Evolutionary conservation across 2,888 invertebrate genomes (phyloP), one percentile per base, ranked within the genome.

Genomic region (Zaprionus obscuricornis): DNA sequence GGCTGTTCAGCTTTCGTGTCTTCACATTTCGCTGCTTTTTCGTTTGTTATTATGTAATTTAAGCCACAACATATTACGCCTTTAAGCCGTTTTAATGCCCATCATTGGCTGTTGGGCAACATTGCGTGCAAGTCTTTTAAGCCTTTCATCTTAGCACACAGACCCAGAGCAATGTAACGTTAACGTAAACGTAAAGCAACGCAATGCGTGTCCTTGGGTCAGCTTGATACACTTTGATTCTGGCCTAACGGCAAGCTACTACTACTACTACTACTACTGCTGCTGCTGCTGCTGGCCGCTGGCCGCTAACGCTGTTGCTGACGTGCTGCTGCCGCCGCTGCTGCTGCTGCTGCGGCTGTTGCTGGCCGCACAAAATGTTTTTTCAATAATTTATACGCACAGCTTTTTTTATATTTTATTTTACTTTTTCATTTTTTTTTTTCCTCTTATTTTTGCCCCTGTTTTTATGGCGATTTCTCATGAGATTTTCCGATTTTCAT

Each of bases 1-100:
- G 26, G 6, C 29, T 49, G 46, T 49, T 24, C 3, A 2, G 14
- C 22, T 40, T 20, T 26, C 5, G 13, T 42, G 42, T 42, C 39
- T 13, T 20, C n/a, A n/a, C n/a, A n/a, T n/a, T 29, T 27, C 43
- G 56, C 40, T 43, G 27, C 46, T 40, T 14, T 36, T 33, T 7
- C 56, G n/a, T n/a, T n/a, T 51, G 39, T 59, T 74, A 65, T 75
- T 66, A 60, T 78, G 79, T 74, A 76, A 81, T 84, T 84, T 76
- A 63, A 75, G 74, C 75, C 82, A 69, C 79, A 82, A 77, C 78
- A 82, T 79, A 82, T 79, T 72, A 85, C 78, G 69, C 60, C 58
- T 60, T 73, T 85, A 82, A 81, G 75, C 78, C 64, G 63, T 62
- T 71, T 74, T 84, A 84, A 79, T 84, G 72, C 78, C 59, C 82